Conservation (phyloP, 92 coral and sea anemone species). For the Anthopleura xanthogrammica region DNA sequence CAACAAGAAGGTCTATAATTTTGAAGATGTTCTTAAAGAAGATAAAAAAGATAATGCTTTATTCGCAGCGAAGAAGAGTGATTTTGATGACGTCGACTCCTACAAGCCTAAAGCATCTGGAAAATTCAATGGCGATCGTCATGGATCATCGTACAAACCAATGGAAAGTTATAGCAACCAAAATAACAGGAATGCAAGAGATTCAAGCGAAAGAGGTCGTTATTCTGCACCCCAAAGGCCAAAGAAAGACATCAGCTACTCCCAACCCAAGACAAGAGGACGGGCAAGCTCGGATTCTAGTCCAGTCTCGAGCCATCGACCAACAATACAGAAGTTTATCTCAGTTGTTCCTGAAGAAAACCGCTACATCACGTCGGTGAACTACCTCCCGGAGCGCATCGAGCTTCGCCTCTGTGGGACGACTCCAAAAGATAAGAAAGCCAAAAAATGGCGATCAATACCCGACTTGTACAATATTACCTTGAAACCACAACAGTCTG, state of each 20-base stretch:
- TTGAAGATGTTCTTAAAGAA: conserved; percentile 19
- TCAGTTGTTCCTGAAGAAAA: conserved; percentile 72
- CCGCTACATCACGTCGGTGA: conserved; percentile 49
- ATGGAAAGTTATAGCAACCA: not conserved
- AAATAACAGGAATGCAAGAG: not conserved
- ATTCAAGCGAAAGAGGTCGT: not conserved
- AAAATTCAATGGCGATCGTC: not conserved
- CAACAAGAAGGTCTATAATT: conserved; percentile 13
- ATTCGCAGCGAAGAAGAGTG: not conserved
- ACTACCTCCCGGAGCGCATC: conserved; percentile 81
- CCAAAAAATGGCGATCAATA: conserved; percentile 60
- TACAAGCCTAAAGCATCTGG: not conserved
- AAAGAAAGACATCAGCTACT: conserved; percentile 3
- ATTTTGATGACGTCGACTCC: conserved; percentile 5
- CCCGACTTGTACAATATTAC: conserved; percentile 78
- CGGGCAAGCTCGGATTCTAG: conserved; percentile 2
- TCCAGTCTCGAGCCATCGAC: conserved; percentile 30
- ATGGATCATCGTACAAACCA: not conserved
- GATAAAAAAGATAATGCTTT: conserved; percentile 4
- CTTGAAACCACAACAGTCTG: conserved; percentile 56
- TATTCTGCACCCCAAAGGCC: conserved; percentile 8
- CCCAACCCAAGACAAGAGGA: not conserved
- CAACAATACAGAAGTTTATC: conserved; percentile 61
- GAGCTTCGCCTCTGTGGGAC: conserved; percentile 82
- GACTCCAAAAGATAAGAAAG: conserved; percentile 20